A percentile compares a stretch with the other conserved stretches of the same genome.
Evolutionary conservation across 2,797 vertebrate species (phyloP).

Genomic region (Onychomys arenicola): DNA sequence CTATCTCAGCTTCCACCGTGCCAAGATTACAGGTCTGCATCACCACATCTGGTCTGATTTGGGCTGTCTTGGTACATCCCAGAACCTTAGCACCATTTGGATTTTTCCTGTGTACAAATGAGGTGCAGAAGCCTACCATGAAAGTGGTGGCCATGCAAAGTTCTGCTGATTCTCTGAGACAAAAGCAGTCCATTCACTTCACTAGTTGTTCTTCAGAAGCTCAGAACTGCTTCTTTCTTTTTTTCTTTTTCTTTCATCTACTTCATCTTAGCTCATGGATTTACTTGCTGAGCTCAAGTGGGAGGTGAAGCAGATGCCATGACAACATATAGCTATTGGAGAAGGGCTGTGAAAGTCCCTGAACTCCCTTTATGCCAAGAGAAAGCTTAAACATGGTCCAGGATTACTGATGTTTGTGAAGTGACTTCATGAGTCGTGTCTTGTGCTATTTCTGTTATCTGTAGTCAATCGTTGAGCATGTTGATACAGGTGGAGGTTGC

Average conservation of each 20-base stretch:
- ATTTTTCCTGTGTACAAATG: slow-evolving; percentile 56
- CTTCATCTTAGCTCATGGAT: background rate
- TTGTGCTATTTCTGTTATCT: slow-evolving; percentile 7
- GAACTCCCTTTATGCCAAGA: slow-evolving; percentile 30
- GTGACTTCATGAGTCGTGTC: background rate
- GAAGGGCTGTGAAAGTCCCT: slow-evolving; percentile 17
- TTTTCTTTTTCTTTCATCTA: background rate
- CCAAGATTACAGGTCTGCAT: background rate
- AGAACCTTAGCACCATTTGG: slow-evolving; percentile 75
- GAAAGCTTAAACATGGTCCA: background rate
- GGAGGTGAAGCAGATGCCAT: background rate
- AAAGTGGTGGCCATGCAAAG: background rate
- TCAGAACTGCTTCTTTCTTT: background rate
- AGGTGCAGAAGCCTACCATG: background rate
- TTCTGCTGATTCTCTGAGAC: background rate
- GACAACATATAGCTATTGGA: slow-evolving; percentile 24
- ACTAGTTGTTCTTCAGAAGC: background rate
- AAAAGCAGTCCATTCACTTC: background rate
- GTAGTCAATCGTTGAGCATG: background rate
- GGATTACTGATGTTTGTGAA: slow-evolving; percentile 30
- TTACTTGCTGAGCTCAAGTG: background rate
- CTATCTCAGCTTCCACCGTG: background rate
- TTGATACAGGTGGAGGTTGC: slow-evolving; percentile 66
- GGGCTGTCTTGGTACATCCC: slow-evolving; percentile 76
- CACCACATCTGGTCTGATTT: background rate